Evolutionary conservation across 2,113 vertebrate species (phyloP).

Genomic region (Myiopsitta monachus): DNA sequence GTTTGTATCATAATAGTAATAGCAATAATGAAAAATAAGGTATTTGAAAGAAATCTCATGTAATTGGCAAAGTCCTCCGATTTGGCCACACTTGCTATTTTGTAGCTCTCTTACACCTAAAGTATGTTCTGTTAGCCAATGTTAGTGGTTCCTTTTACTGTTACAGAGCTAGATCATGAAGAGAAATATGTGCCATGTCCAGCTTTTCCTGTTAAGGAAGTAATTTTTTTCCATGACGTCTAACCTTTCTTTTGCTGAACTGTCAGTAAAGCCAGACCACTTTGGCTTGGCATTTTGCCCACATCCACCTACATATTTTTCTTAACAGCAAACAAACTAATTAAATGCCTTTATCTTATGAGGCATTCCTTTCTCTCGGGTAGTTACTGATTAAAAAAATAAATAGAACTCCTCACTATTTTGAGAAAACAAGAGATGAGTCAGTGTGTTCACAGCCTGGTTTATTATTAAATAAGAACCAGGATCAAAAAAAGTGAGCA

Average conservation of each 20-base stretch:
- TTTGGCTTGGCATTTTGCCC: conserved; percentile 36
- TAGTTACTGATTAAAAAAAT: conserved; percentile 65
- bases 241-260: conserved; percentile 62
- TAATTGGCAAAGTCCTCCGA: background rate
- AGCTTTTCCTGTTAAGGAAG: conserved; percentile 62
- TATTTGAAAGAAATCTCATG: background rate
- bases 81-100: background rate
- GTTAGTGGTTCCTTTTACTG: conserved; percentile 59
- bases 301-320: conserved; percentile 60
- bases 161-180: conserved; percentile 34
- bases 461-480: conserved; percentile 59
- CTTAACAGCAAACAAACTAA: conserved; percentile 66
- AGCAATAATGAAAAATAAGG: background rate
- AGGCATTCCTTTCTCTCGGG: conserved; percentile 63
- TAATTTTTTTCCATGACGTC: conserved; percentile 61
- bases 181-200: conserved; percentile 34
- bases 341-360: conserved; percentile 68
- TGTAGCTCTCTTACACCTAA: background rate
- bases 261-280: conserved; percentile 61
- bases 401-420: conserved; percentile 64
- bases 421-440: conserved; percentile 65
- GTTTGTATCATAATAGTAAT: background rate
- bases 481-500: conserved; percentile 23
- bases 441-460: conserved; percentile 38
- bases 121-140: background rate